Evolutionary conservation across 2,888 invertebrate species (phyloP).

Genomic region (Nephrotoma flavescens): DNA sequence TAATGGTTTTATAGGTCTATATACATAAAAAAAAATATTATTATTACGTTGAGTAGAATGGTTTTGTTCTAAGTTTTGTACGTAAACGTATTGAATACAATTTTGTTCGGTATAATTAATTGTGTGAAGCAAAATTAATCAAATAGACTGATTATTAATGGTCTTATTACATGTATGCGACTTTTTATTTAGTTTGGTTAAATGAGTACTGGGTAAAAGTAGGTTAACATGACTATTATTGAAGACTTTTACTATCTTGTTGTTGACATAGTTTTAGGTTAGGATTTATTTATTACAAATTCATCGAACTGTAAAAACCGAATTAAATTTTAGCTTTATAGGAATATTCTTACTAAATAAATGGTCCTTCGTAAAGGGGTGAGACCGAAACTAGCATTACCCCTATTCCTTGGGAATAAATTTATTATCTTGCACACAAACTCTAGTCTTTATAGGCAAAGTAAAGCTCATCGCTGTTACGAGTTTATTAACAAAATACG

Average conservation of each 20-base stretch:
- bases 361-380: too few species aligned
- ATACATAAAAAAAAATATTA: background rate
- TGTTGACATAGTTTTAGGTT: background rate
- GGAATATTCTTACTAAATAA: too few species aligned
- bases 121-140: background rate
- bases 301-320: too few species aligned
- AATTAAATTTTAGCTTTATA: too few species aligned
- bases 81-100: background rate
- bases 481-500: too few species aligned
- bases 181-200: background rate
- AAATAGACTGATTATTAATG: background rate
- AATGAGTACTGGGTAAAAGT: background rate
- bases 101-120: background rate
- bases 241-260: background rate
- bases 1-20: background rate
- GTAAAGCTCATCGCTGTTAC: too few species aligned
- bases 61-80: background rate
- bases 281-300: too few species aligned
- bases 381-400: too few species aligned
- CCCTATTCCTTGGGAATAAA: too few species aligned
- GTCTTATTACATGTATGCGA: background rate
- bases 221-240: background rate
- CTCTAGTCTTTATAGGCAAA: too few species aligned
- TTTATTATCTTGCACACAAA: too few species aligned
- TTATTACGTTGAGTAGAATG: background rate